Evolutionary conservation across 2,113 vertebrate species (phyloP), one percentile per base, ranked within the genome.

Genomic region (Paralichthys olivaceus): DNA sequence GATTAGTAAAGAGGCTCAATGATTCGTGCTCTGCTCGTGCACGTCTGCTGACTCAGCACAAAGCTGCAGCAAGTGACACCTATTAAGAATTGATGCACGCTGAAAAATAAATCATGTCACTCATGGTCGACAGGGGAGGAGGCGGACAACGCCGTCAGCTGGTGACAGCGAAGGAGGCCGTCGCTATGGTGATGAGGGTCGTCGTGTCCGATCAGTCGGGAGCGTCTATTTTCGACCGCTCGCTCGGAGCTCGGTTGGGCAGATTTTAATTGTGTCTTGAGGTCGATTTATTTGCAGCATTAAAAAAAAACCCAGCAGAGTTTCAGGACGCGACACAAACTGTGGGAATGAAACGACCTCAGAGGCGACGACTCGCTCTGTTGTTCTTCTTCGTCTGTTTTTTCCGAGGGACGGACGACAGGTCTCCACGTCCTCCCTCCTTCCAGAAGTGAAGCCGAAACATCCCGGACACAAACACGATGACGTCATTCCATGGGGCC

Each of bases 251-350:
- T 60, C 6, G 26, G n/a, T n/a, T n/a, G n/a, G 43, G 55, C 63
- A 43, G 63, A 72, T 85, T 74, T 88, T 89, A 86, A 87, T 91
- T 89, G 75, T 84, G 14, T 69, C 90, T 83, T n/a, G 0, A 20
- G 73, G 83, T 85, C 17, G 12, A 69, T 71, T 86, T 75, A 79
- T 90, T 81, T 75, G 66, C 67, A 29, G 25, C 65, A 19, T 79
- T 68, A 8, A 34, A 34, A 68, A 81, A 74, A 84, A 66, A 61
- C n/a, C n/a, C 69, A 81, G 53, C 29, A 28, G 7, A 69, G 14
- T 61, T 58, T 61, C 55, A 23, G 51, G 74, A 59, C 45, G 53
- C 25, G 69, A 65, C 76, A 77, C 70, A 66, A 68, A 73, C 63
- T 34, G 64, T 11, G 26, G 60, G 57, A 60, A 22, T 64, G 12